phyloP scores from a whole-genome alignment of 1,140 invertebrate genomes.

The Rhopalosiphum maidis region DNA sequence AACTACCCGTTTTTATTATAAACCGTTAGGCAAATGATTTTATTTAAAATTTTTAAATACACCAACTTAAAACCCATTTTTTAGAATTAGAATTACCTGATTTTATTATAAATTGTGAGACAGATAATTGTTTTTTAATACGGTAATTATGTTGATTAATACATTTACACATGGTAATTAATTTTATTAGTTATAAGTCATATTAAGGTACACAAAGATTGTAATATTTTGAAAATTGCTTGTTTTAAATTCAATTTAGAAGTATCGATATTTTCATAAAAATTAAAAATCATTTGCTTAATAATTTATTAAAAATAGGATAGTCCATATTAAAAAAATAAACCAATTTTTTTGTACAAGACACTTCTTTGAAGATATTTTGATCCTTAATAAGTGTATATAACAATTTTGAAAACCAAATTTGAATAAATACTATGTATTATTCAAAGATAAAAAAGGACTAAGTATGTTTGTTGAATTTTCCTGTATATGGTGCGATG shows the following conservation, averaged over 20 bases:
- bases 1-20: background rate
- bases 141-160: too few species aligned
- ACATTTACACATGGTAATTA: too few species aligned
- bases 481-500: too few species aligned
- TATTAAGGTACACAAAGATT: too few species aligned
- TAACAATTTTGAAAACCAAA: background rate
- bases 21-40: too few species aligned
- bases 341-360: background rate
- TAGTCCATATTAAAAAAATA: background rate
- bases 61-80: background rate
- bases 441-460: background rate
- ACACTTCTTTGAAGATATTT: background rate
- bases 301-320: background rate
- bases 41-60: background rate
- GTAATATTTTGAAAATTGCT: background rate
- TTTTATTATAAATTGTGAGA: background rate
- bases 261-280: background rate
- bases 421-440: background rate
- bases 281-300: background rate
- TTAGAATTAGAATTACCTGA: background rate
- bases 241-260: background rate
- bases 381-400: background rate
- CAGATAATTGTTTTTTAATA: too few species aligned
- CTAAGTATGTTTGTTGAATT: background rate
- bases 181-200: too few species aligned